A percentile compares a stretch with the other conserved stretches of the same genome.
Evolutionary conservation across 2,797 vertebrate species (phyloP).

Genomic region (Acrocephalus scirpaceus): DNA sequence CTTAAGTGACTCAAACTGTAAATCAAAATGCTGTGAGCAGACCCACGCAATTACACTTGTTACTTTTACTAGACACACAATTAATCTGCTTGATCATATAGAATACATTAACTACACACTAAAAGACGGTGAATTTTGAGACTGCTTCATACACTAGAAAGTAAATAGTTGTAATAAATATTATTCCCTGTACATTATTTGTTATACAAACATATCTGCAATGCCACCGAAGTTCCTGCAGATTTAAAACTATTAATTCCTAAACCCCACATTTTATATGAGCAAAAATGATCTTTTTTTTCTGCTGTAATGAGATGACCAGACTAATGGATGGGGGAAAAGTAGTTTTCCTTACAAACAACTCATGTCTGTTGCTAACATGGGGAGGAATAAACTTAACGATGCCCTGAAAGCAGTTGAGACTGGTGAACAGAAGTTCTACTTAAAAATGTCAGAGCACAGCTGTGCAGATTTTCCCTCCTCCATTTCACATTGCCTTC

Average conservation of each 20-base stretch:
- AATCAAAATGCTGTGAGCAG: conserved; percentile 26
- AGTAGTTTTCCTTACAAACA: background rate
- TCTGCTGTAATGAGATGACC: background rate
- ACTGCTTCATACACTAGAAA: background rate
- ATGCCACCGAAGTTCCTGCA: background rate
- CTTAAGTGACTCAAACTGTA: background rate
- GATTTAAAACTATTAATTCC: background rate
- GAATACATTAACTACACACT: background rate
- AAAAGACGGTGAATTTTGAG: background rate
- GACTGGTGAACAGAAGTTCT: background rate
- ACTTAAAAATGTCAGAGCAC: background rate
- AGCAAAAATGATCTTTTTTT: background rate
- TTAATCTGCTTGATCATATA: background rate
- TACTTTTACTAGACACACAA: background rate
- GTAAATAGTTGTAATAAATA: background rate
- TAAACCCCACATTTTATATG: background rate
- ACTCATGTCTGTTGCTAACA: background rate
- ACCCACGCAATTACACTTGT: background rate
- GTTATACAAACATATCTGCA: background rate
- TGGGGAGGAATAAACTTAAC: background rate
- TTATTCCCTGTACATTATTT: background rate
- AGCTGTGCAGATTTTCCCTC: background rate
- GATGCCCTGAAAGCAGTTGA: background rate
- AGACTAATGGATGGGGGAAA: background rate
- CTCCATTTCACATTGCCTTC: background rate